A percentile compares a stretch with the other conserved stretches of the same genome.
These are phyloP conservation scores for Aspidiotus rigidus DNA, from an alignment of 2,888 invertebrate species.

Conservation along the genomic window DNA sequence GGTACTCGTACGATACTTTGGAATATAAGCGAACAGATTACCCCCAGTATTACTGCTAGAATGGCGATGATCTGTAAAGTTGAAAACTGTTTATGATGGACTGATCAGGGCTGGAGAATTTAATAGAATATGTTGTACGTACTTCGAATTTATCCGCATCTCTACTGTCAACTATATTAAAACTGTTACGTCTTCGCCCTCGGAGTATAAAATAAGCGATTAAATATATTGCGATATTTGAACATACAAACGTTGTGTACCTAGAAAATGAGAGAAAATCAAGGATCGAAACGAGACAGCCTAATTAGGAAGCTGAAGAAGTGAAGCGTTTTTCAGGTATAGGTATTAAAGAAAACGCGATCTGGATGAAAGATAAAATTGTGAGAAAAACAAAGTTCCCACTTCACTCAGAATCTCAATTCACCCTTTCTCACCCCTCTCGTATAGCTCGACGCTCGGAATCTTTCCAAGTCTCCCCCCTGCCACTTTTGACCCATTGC, in stretches of 20 bases:
- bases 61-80: slow-evolving; percentile 32
- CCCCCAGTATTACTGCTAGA: slow-evolving; percentile 30
- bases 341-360: too few relatives aligned
- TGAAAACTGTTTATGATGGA: neutral
- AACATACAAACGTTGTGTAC: slow-evolving; percentile 37
- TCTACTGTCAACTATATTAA: slow-evolving; percentile 33
- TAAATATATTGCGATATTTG: slow-evolving; percentile 37
- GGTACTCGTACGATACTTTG: slow-evolving; percentile 23
- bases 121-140: neutral
- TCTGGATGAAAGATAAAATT: too few relatives aligned
- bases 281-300: neutral
- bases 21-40: slow-evolving; percentile 33
- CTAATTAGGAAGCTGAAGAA: too few relatives aligned
- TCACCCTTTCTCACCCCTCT: too few relatives aligned
- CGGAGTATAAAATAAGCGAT: slow-evolving; percentile 37
- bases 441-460: too few relatives aligned
- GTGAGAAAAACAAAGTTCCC: too few relatives aligned
- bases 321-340: too few relatives aligned
- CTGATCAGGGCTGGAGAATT: neutral
- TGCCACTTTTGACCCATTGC: too few relatives aligned
- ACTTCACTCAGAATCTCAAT: too few relatives aligned
- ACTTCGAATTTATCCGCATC: slow-evolving; percentile 36
- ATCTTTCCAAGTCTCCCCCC: too few relatives aligned
- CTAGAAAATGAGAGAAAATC: slow-evolving; percentile 33
- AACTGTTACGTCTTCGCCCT: slow-evolving; percentile 21